Evolutionary conservation across 2,797 vertebrate genomes (phyloP).

Genomic region (Sarcoramphus papa): DNA sequence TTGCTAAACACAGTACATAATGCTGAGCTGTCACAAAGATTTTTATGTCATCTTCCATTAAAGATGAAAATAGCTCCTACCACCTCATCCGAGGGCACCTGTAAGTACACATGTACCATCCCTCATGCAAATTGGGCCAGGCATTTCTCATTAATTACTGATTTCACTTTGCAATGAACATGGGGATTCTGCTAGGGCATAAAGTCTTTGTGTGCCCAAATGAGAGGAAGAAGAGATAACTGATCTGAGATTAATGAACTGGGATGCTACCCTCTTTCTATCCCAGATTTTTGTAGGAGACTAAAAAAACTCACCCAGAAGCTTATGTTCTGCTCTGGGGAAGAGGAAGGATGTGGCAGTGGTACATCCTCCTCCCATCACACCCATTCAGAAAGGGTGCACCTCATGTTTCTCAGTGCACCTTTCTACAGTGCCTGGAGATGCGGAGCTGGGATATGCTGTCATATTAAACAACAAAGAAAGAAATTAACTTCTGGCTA

Average conservation of each 20-base stretch:
- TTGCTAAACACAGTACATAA: neutral
- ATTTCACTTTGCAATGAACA: neutral
- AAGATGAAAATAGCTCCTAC: neutral
- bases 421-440: neutral
- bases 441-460: neutral
- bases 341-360: neutral
- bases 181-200: neutral
- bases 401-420: neutral
- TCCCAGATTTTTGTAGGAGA: neutral
- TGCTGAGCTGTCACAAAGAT: neutral
- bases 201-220: neutral
- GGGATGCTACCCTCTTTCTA: neutral
- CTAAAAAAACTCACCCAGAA: neutral
- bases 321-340: neutral
- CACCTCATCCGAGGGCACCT: neutral
- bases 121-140: neutral
- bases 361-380: neutral
- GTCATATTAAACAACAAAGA: neutral
- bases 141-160: neutral
- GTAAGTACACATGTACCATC: neutral
- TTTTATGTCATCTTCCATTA: neutral
- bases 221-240: neutral
- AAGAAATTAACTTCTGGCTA: neutral
- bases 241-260: neutral
- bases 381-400: accelerated